Evolutionary conservation across 1,140 invertebrate species (phyloP).

Genomic region (Drosophila sp.): DNA sequence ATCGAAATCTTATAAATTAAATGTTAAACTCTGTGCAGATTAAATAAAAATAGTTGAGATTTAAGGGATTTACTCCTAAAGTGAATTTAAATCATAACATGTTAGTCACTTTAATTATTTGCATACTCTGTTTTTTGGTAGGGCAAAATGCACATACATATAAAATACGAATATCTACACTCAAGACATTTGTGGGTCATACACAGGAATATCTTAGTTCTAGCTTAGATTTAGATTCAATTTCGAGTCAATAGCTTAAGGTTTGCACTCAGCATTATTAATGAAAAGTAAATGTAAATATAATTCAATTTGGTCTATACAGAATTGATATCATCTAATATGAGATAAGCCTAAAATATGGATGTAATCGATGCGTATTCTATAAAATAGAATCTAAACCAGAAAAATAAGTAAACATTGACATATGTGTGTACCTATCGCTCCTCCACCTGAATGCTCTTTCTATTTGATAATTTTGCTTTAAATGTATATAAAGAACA

Average conservation of each 20-base stretch:
- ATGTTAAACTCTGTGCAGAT: no score
- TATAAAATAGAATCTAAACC: conserved; percentile 69
- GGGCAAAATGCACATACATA: conserved; percentile 27
- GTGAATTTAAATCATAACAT: neutral
- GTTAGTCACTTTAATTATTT: no score
- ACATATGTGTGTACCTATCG: conserved; percentile 81
- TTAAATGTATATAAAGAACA: conserved; percentile 56
- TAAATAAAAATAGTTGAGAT: no score
- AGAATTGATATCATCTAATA: conserved; percentile 28
- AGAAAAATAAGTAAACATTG: conserved; percentile 56
- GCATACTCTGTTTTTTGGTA: conserved; percentile 2
- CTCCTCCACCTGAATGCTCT: conserved; percentile 80
- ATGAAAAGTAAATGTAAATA: conserved; percentile 33
- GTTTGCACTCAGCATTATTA: conserved; percentile 27
- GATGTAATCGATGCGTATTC: conserved; percentile 46
- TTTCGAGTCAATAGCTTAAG: conserved; percentile 59
- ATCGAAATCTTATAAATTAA: no score
- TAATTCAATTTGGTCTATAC: conserved; percentile 18
- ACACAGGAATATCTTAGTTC: conserved; percentile 58
- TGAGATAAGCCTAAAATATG: conserved; percentile 10
- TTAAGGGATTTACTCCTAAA: no score
- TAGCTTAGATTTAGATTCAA: conserved; percentile 45
- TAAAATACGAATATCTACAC: conserved; percentile 13
- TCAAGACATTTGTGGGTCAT: conserved; percentile 51
- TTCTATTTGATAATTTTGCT: conserved; percentile 64